phyloP scores from a whole-genome alignment of 2,113 vertebrate genomes.

The Rhinopomastus cyanomelas region DNA sequence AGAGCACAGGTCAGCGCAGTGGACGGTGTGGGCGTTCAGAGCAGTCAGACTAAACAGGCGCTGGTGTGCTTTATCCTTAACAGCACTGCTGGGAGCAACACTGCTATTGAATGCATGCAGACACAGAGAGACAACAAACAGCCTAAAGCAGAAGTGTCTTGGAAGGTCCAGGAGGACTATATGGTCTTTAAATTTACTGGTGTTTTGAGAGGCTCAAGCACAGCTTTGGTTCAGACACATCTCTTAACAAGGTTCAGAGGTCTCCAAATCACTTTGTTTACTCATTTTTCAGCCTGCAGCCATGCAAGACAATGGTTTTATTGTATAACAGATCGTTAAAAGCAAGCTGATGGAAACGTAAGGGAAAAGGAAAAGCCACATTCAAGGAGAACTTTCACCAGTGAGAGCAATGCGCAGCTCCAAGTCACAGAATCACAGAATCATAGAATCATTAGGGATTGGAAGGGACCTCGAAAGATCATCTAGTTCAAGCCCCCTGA shows the following conservation, averaged over 20 bases:
- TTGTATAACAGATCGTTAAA: conserved; percentile 8
- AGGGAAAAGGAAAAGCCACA: not conserved
- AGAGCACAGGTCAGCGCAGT: conserved; percentile 46
- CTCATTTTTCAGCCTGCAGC: conserved; percentile 12
- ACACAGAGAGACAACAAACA: conserved; percentile 63
- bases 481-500: no score
- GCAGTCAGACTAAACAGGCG: conserved; percentile 74
- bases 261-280: conserved; percentile 31
- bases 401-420: not conserved
- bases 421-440: no score
- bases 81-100: conserved; percentile 68
- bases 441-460: no score
- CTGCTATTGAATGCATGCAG: conserved; percentile 62
- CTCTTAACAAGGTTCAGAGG: conserved; percentile 23
- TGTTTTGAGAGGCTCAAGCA: conserved; percentile 13
- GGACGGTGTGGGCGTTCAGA: conserved; percentile 66
- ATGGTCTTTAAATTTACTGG: conserved; percentile 23
- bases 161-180: not conserved
- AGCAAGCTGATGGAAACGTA: not conserved
- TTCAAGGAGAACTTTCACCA: not conserved
- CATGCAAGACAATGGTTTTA: not conserved
- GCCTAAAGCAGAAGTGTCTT: conserved; percentile 20
- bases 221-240: conserved; percentile 1
- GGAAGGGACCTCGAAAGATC: no score
- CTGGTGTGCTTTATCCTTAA: conserved; percentile 61